phyloP scores from a whole-genome alignment of 2,797 vertebrate genomes.

The Melanotaenia nigrans region DNA sequence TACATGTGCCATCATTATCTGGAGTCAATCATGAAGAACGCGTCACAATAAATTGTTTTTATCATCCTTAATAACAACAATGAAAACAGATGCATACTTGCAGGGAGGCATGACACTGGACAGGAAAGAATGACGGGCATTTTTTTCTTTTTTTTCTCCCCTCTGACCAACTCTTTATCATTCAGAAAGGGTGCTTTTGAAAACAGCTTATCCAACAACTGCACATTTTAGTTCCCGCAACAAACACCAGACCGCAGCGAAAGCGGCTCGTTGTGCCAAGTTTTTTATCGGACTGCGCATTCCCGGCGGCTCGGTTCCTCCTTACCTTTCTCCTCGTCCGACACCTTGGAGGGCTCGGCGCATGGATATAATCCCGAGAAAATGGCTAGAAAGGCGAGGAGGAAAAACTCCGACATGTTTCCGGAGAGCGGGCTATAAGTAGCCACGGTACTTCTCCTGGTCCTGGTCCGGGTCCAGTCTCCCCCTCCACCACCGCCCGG shows the following conservation, averaged over 20 bases:
- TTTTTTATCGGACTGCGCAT: conserved; percentile 73
- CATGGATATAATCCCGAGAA: conserved; percentile 83
- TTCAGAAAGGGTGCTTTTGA: conserved; percentile 3
- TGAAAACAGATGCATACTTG: conserved; percentile 33
- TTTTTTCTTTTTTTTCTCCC: background rate
- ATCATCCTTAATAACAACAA: background rate
- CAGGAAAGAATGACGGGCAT: conserved; percentile 5
- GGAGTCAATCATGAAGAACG: conserved; percentile 1
- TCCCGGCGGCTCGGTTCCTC: conserved; percentile 49
- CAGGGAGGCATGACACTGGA: conserved; percentile 20
- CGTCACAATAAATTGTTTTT: conserved; percentile 5
- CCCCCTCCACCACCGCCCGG: conserved; percentile 65
- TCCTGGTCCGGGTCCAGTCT: conserved; percentile 73
- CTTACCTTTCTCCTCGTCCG: conserved; percentile 83
- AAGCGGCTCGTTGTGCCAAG: conserved; percentile 66
- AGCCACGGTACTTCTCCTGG: conserved; percentile 79
- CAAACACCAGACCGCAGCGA: conserved; percentile 21
- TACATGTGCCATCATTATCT: conserved; percentile 10
- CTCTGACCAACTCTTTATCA: conserved; percentile 39
- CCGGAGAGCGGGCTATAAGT: conserved; percentile 76
- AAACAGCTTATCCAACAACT: conserved; percentile 15
- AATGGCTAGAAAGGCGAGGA: conserved; percentile 78
- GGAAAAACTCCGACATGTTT: conserved; percentile 84
- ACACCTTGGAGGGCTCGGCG: conserved; percentile 72
- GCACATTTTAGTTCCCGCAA: conserved; percentile 27